Evolutionary conservation across 2,113 vertebrate species (phyloP).

Genomic region (Noctilio leporinus): DNA sequence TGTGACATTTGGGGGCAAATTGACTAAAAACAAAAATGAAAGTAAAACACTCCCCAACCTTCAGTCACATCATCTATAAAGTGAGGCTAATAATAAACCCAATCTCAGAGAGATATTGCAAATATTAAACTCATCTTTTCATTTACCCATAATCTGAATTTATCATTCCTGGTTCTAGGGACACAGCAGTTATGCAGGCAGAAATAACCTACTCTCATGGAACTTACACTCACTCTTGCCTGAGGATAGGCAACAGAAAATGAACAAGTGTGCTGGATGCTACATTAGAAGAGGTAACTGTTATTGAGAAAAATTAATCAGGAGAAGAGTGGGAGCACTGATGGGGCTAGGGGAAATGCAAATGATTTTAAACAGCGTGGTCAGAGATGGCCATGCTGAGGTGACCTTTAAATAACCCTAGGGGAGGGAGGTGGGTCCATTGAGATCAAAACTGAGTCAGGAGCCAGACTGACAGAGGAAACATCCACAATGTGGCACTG

Average conservation of each 20-base stretch:
- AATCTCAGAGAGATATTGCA: accelerated
- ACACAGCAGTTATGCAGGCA: not conserved
- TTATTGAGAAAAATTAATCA: not conserved
- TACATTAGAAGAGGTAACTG: not conserved
- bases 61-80: not conserved
- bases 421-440: too few relatives aligned
- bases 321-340: not conserved
- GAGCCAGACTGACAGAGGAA: not conserved
- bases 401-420: not conserved
- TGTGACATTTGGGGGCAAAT: not conserved
- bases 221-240: not conserved
- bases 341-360: accelerated
- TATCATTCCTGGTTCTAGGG: not conserved
- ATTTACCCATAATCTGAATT: not conserved
- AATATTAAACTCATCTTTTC: not conserved
- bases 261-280: accelerated
- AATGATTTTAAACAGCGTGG: not conserved
- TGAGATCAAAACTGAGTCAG: not conserved
- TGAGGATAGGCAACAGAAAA: not conserved
- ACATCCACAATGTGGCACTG: accelerated
- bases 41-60: not conserved
- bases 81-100: not conserved
- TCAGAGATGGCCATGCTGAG: not conserved
- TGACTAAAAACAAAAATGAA: not conserved
- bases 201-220: not conserved